phyloP scores from a whole-genome alignment of 2,113 vertebrate species.

The Meriones unguiculatus region DNA sequence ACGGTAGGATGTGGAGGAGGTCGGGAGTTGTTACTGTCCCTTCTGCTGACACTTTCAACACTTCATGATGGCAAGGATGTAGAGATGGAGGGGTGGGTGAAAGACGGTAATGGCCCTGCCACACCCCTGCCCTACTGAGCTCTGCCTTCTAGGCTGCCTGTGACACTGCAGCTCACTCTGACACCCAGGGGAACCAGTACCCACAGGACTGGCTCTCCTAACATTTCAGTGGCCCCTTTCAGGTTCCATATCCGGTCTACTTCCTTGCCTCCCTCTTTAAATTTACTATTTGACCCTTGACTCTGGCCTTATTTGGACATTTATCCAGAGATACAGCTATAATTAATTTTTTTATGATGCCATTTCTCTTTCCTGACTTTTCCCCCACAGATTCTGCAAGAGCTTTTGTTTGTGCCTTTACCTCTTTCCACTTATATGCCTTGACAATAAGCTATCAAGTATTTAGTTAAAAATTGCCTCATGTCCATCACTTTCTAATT shows the following conservation, averaged over 20 bases:
- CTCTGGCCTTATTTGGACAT: background rate
- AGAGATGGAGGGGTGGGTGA: background rate
- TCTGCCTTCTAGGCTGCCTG: background rate
- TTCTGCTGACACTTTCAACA: background rate
- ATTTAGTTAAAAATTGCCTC: background rate
- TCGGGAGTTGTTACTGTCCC: background rate
- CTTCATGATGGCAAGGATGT: background rate
- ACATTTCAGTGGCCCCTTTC: background rate
- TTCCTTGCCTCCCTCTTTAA: background rate
- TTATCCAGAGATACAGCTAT: background rate
- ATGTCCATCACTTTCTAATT: background rate
- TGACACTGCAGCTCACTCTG: background rate
- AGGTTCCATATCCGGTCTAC: background rate
- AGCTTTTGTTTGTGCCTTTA: background rate
- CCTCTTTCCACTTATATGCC: slow-evolving; percentile 1
- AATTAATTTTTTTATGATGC: background rate
- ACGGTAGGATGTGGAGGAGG: background rate
- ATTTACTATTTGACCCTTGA: background rate
- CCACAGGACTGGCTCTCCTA: background rate
- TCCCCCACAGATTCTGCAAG: background rate
- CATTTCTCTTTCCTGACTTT: background rate
- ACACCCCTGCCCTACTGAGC: background rate
- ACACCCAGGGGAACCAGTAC: background rate
- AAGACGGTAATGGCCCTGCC: background rate
- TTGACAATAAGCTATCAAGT: background rate